Base-by-base conservation (phyloP, 37 sponge, comb jelly and placozoan genomes). In the Geodia barretti region DNA sequence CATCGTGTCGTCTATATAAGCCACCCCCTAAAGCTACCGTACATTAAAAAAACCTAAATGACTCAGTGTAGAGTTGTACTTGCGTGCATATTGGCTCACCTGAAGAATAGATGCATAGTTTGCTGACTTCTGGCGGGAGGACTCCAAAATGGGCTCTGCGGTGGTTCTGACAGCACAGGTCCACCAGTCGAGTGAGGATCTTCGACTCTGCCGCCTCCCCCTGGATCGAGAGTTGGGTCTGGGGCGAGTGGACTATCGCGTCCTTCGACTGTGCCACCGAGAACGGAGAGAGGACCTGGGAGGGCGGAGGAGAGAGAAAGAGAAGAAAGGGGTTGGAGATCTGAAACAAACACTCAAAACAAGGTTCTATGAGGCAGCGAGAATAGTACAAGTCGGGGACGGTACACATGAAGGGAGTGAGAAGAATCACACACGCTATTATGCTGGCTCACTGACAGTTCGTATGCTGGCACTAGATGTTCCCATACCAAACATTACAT, bases 261-360 rank as follows among this genome's bases (percentile, higher is more conserved):
- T 88, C 78, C 61, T 82, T 82, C 23, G 88, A 76, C 26, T 70
- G 68, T 30, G 88, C 88, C 43, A 88, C 83, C 1, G 88, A 88
- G 62, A 88, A 88, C 21, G 88, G 28, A 26, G 72, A 37, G 36
- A 88, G 62, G 32, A 88, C 83, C 88, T 88, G 72, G 32, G 33
- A 11, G 14, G 35, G 62, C 2, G 59, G 30, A 31, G 21, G 77
- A 63, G 64, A 67, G 58, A 33, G 8, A 29, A 33, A 26, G 29
- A 38, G 26, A 3, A 31, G 9, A 67, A 4, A n/a, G 35, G 41
- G 23, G 38, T 7, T 20, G 30, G 30, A 59, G 28, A 33, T 23
- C 7, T 4, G 75, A 8, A 36, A 60, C 3, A 4, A 23, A 35
- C 9, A 5, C 17, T n/a, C 39, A 25, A 39, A 23, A 3, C 4